These are phyloP conservation scores for Branchinecta lynchi DNA, from an alignment of 1,140 invertebrate species.

Conservation along the genomic window DNA sequence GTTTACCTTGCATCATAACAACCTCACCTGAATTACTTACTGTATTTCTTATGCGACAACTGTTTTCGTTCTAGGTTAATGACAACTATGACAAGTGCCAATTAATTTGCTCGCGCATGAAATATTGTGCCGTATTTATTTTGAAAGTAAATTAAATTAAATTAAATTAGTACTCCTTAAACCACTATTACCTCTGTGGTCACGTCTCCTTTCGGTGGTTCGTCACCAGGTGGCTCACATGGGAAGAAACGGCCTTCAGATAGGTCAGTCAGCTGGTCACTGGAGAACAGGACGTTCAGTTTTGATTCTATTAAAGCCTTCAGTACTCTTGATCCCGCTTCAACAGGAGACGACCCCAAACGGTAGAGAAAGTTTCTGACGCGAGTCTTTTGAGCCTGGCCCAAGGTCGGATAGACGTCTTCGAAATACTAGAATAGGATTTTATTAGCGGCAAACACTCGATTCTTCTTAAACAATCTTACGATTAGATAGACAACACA, in stretches of 20 bases:
- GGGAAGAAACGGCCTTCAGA: neutral
- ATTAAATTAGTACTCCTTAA: no score
- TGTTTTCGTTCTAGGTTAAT: no score
- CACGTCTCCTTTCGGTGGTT: neutral
- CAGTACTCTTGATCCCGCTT: neutral
- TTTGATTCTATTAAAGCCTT: neutral
- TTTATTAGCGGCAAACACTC: neutral
- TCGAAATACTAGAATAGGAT: neutral
- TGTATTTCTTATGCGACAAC: no score
- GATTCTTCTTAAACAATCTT: no score
- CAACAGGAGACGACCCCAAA: neutral
- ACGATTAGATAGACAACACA: no score
- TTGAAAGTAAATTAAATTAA: no score
- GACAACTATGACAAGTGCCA: no score
- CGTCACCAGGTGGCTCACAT: neutral
- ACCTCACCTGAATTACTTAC: no score
- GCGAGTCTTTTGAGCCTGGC: neutral
- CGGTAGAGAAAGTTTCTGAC: neutral
- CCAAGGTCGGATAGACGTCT: neutral
- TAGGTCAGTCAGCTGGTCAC: neutral
- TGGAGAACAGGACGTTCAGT: neutral
- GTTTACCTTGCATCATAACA: no score
- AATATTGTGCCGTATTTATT: no score
- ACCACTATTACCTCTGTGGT: neutral
- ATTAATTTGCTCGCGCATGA: no score